These are phyloP conservation scores for Gastrophryne carolinensis DNA, from an alignment of 2,797 vertebrate genomes.

Conservation along the genomic window DNA sequence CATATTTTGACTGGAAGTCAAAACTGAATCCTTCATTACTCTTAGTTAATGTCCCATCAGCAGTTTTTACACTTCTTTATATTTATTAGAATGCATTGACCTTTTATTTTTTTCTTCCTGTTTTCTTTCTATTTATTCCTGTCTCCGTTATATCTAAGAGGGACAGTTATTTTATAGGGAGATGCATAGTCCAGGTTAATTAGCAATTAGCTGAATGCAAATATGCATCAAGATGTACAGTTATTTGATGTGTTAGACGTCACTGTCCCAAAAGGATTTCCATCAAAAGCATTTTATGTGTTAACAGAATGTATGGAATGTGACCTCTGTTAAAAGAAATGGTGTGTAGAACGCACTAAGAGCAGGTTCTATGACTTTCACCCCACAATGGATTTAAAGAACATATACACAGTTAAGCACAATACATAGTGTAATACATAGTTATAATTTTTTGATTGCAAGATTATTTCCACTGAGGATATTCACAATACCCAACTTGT, in stretches of 20 bases:
- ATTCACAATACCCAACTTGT: too few relatives aligned
- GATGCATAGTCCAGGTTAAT: background rate
- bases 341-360: background rate
- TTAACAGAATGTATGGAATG: background rate
- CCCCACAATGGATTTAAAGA: too few relatives aligned
- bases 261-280: background rate
- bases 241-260: background rate
- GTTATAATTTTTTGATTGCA: too few relatives aligned
- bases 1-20: conserved; percentile 16
- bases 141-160: too few relatives aligned
- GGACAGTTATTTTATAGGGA: background rate
- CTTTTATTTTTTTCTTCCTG: too few relatives aligned
- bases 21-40: background rate
- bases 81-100: too few relatives aligned
- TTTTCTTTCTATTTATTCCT: too few relatives aligned
- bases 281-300: background rate
- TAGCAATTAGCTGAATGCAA: background rate
- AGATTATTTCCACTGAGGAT: too few relatives aligned
- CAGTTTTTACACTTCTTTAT: background rate
- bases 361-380: too few relatives aligned
- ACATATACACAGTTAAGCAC: too few relatives aligned
- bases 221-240: background rate
- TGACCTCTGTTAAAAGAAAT: background rate
- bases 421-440: too few relatives aligned
- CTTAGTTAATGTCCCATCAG: background rate